Base-by-base conservation (phyloP, 2,888 invertebrate species). In the Phengaris alcon region DNA sequence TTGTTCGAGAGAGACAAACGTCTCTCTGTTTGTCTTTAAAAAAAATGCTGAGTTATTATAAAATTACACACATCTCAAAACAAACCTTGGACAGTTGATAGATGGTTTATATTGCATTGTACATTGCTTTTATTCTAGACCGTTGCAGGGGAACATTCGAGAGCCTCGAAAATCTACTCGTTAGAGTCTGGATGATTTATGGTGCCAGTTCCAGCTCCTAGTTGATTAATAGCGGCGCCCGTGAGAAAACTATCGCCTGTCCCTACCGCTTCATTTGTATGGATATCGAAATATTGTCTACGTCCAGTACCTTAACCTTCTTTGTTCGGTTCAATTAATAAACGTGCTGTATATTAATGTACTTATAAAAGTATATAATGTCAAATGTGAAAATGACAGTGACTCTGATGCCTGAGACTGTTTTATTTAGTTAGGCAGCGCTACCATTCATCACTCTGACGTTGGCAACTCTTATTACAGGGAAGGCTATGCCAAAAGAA, bases 211-310 rank as follows among this genome's bases (percentile, higher is more conserved):
- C 75, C 80, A 79, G 78, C 78, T 79, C 79, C 83, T 82, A 79
- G 81, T 87, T 91, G 89, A 90, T 90, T 89, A 90, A 91, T 91
- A 87, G 86, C 87, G 74, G 68, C 75, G 76, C 78, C 83, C 83
- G 85, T 86, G 87, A 88, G 88, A 89, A 90, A 89, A 89, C 89
- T 90, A 89, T 88, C 86, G 83, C 82, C 82, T 84, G 84, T 84
- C 84, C 81, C 85, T 83, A 83, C 84, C 85, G 83, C 83, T 87
- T 85, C 86, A 84, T 86, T 88, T 87, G 84, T 85, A 82, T 80
- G 77, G 77, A 68, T 15, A 75, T 72, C 54, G 22, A 54, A 72
- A 72, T 54, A 75, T 75, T 75, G 57, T 76, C 22, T 51, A 73
- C 44, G 59, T 10, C 51, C 51, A 59, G 54, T 54, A 48, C 52